Evolutionary conservation across 2,888 invertebrate genomes (phyloP).

Genomic region (Mythimna albipuncta): DNA sequence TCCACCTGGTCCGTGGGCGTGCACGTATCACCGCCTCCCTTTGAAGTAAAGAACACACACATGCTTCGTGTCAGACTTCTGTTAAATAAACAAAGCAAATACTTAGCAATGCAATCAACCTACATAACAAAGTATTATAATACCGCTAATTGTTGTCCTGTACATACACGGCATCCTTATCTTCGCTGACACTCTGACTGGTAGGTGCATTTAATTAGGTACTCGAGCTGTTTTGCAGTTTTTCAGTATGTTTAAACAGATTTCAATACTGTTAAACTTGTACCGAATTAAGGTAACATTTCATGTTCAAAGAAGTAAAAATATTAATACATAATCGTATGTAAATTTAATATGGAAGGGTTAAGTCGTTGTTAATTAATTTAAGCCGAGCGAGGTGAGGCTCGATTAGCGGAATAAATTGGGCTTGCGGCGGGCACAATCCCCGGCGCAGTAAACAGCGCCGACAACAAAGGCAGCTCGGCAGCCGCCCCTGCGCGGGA

Average conservation of each 20-base stretch:
- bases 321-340: conserved; percentile 49
- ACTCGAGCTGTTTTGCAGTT: neutral
- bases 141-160: conserved; percentile 71
- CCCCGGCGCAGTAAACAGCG: conserved; percentile 85
- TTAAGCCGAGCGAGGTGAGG: conserved; percentile 83
- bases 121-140: conserved; percentile 67
- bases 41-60: conserved; percentile 75
- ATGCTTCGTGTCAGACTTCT: conserved; percentile 65
- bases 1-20: conserved; percentile 84
- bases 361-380: conserved; percentile 87
- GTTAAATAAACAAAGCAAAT: conserved; percentile 69
- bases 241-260: neutral
- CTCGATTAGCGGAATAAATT: conserved; percentile 89
- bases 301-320: conserved; percentile 53
- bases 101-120: conserved; percentile 74
- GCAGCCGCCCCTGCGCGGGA: conserved; percentile 75
- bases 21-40: conserved; percentile 74
- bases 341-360: conserved; percentile 77
- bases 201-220: neutral
- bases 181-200: conserved; percentile 10
- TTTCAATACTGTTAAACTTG: conserved; percentile 4
- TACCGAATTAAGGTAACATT: conserved; percentile 11
- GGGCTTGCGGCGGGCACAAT: conserved; percentile 84
- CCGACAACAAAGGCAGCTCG: conserved; percentile 86
- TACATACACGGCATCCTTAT: conserved; percentile 49